These are phyloP conservation scores for Drosophila takahashii DNA, from an alignment of 1,140 invertebrate genomes.

Conservation along the genomic window DNA sequence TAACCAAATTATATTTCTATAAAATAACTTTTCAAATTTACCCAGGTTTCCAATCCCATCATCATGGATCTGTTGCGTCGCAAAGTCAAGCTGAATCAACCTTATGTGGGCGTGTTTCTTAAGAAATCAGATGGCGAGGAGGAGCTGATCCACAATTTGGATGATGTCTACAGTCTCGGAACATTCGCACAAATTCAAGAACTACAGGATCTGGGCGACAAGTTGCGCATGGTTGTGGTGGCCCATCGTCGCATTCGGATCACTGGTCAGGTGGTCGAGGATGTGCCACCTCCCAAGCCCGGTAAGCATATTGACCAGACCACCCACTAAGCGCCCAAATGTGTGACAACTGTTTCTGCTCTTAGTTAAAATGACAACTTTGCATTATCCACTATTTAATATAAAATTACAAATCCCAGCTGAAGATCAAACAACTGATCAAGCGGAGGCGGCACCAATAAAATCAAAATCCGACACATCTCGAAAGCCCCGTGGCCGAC, in stretches of 20 bases:
- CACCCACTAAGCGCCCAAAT: slow-evolving; percentile 38
- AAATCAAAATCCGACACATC: slow-evolving; percentile 60
- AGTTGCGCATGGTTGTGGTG: slow-evolving; percentile 96
- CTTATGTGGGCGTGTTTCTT: slow-evolving; percentile 98
- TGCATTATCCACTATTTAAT: slow-evolving; percentile 85
- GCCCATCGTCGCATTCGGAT: slow-evolving; percentile 95
- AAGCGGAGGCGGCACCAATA: slow-evolving; percentile 6
- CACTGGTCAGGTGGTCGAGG: slow-evolving; percentile 91
- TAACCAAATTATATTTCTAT: too few species aligned
- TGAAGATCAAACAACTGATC: slow-evolving; percentile 73
- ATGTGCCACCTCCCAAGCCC: slow-evolving; percentile 86
- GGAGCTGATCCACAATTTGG: slow-evolving; percentile 94
- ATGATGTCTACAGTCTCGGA: slow-evolving; percentile 96
- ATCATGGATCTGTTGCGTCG: slow-evolving; percentile 96
- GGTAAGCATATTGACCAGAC: slow-evolving; percentile 40
- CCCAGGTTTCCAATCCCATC: slow-evolving; percentile 92
- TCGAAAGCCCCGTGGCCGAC: slow-evolving; percentile 84
- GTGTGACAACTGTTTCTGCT: slow-evolving; percentile 62
- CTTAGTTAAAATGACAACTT: slow-evolving; percentile 84
- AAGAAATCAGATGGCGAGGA: slow-evolving; percentile 96
- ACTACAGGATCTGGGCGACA: slow-evolving; percentile 97
- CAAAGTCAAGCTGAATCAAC: slow-evolving; percentile 98
- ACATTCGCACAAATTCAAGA: slow-evolving; percentile 99
- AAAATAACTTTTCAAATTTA: not conserved
- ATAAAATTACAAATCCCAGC: slow-evolving; percentile 84